Percentiles rank a stretch among this genome's conserved stretches.
phyloP scores from a whole-genome alignment of 2,888 invertebrate genomes.

The Trissolcus brochymenae region DNA sequence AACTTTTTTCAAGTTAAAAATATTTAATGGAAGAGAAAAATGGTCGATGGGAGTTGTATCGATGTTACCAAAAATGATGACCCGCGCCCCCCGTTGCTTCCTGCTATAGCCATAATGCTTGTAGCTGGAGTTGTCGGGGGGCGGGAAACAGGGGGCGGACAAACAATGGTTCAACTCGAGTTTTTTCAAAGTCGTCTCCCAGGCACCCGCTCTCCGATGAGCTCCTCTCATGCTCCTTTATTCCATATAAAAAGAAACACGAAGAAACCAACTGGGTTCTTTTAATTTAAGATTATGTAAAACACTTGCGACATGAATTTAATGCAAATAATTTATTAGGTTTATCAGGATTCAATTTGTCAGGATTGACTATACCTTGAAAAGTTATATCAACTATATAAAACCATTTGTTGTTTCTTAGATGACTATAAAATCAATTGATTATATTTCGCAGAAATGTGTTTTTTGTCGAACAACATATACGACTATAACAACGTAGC shows the following conservation, averaged over 20 bases:
- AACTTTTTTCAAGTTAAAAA: neutral
- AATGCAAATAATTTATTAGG: neutral
- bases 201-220: conserved; percentile 72
- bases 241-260: conserved; percentile 14
- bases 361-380: neutral
- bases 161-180: conserved; percentile 19
- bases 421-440: conserved; percentile 22
- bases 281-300: neutral
- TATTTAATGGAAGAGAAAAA: neutral
- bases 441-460: conserved; percentile 81
- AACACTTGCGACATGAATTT: neutral
- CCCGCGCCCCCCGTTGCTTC: conserved; percentile 73
- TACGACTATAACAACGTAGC: conserved; percentile 95
- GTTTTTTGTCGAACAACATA: conserved; percentile 90
- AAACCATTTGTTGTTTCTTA: conserved; percentile 1
- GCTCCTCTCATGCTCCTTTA: conserved; percentile 54
- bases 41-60: conserved; percentile 49
- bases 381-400: neutral
- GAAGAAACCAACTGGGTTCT: neutral
- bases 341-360: neutral
- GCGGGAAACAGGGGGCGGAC: conserved; percentile 70
- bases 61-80: conserved; percentile 54
- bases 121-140: conserved; percentile 73
- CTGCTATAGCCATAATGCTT: conserved; percentile 61
- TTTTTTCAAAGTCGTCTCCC: conserved; percentile 61